Base-by-base conservation (phyloP, 2,797 vertebrate species). In the Danio choprae region DNA sequence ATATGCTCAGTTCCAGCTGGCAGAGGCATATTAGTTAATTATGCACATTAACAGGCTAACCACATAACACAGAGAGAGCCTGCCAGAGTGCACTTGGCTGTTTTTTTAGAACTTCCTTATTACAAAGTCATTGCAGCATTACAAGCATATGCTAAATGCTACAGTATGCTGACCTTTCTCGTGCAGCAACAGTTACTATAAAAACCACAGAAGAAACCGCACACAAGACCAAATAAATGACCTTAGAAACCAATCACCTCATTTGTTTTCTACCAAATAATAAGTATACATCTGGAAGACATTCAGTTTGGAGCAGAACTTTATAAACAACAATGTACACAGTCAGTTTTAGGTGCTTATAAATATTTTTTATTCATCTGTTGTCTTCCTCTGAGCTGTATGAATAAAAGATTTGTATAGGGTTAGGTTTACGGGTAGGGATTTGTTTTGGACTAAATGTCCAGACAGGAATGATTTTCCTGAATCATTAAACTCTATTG, bases 11-110 rank as follows among this genome's bases (percentile, higher is more conserved):
- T 80, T 92, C 89, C 91, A 93, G 90, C 89, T 92, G 92, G 87
- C 87, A 86, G 84, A 83, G 86, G 82, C 83, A 88, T 89, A 94
- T 92, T 91, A 89, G 85, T 92, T 93, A 91, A 93, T 92, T 91
- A 90, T 89, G 86, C 87, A 90, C 89, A 91, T 93, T 90, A 91
- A 88, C 87, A 91, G 86, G 83, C 88, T 59, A 81, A 78, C 86
- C 88, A 82, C 41, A 84, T 78, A 86, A 84, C 73, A 86, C 78
- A 85, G 73, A 72, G 50, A 84, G 53, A 84, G 84, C 75, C 81
- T 86, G 83, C 83, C 85, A 87, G 69, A 85, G 65, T 41, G 8
- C 63, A 50, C 69, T 79, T 75, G 81, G 73, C 82, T 80, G 68
- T 80, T 46, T 29, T n/a, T 72, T 65, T 87, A 73, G 80, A 82